Conservation (phyloP, 2,797 vertebrate species). For the Ctenochaetus hawaiiensis region DNA sequence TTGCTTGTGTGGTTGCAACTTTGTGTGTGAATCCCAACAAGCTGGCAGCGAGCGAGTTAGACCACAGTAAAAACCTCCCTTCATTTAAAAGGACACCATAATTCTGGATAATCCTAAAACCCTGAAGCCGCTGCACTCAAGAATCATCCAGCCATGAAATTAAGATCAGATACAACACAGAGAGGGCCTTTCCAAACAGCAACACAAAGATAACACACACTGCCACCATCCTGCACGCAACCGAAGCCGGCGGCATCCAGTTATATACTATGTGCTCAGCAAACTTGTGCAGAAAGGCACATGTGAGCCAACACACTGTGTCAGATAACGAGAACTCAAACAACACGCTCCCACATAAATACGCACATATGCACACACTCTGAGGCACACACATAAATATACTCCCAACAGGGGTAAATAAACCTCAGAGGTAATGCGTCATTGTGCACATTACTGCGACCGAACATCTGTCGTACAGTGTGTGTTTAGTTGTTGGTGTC, state of each 20-base stretch:
- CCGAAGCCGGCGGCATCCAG: constrained; percentile 36
- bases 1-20: constrained; percentile 45
- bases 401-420: constrained; percentile 48
- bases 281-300: constrained; percentile 44
- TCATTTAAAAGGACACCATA: constrained; percentile 59
- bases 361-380: constrained; percentile 31
- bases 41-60: constrained; percentile 15
- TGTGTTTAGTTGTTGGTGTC: constrained; percentile 21
- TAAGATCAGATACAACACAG: constrained; percentile 79
- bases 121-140: constrained; percentile 60
- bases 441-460: constrained; percentile 41
- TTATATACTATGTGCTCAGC: constrained; percentile 32
- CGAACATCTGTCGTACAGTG: constrained; percentile 40
- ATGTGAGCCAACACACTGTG: constrained; percentile 62
- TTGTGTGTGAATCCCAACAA: constrained; percentile 39
- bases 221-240: constrained; percentile 30
- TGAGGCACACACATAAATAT: constrained; percentile 52
- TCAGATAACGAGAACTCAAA: constrained; percentile 65
- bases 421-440: constrained; percentile 26
- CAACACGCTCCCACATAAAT: constrained; percentile 59
- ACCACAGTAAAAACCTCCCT: constrained; percentile 38
- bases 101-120: constrained; percentile 76
- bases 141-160: constrained; percentile 82
- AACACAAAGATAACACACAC: constrained; percentile 56
- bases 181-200: constrained; percentile 59